These are phyloP conservation scores for Pelvicachromis taeniatus DNA, from an alignment of 2,113 vertebrate genomes.

Conservation along the genomic window DNA sequence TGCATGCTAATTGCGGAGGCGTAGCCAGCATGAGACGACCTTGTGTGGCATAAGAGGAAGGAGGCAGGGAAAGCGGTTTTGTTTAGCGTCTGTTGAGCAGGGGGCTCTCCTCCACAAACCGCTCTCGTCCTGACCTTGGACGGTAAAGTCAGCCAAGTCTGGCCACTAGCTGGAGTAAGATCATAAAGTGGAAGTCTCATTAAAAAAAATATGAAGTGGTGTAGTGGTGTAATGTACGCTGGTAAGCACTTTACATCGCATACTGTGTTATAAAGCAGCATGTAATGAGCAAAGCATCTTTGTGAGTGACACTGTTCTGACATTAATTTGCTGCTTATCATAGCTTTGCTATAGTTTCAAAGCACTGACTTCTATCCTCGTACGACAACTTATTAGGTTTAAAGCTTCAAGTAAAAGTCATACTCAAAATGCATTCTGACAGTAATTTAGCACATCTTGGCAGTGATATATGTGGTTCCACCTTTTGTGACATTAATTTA, in stretches of 20 bases:
- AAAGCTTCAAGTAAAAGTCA: constrained; percentile 22
- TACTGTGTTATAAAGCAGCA: neutral
- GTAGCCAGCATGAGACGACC: constrained; percentile 59
- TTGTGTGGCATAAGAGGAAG: constrained; percentile 44
- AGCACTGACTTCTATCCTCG: neutral
- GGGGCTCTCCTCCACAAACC: constrained; percentile 14
- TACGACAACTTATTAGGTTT: constrained; percentile 46
- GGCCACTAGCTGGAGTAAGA: constrained; percentile 18
- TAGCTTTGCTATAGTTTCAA: constrained; percentile 18
- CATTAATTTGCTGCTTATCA: constrained; percentile 54
- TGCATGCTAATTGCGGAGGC: constrained; percentile 71
- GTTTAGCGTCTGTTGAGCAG: constrained; percentile 40
- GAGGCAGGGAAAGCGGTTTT: constrained; percentile 35
- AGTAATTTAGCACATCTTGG: constrained; percentile 30
- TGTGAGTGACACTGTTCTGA: constrained; percentile 44
- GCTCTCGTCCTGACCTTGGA: constrained; percentile 55
- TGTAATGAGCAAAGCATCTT: constrained; percentile 31
- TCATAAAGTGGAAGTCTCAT: constrained; percentile 13
- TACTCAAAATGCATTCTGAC: constrained; percentile 2
- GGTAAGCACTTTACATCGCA: neutral
- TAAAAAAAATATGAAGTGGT: constrained; percentile 9
- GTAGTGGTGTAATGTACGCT: neutral
- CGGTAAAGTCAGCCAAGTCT: constrained; percentile 41
- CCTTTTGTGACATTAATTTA: constrained; percentile 49
- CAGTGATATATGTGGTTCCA: constrained; percentile 15